Base-by-base conservation (phyloP, 2,888 invertebrate species). In the Pterostichus niger region DNA sequence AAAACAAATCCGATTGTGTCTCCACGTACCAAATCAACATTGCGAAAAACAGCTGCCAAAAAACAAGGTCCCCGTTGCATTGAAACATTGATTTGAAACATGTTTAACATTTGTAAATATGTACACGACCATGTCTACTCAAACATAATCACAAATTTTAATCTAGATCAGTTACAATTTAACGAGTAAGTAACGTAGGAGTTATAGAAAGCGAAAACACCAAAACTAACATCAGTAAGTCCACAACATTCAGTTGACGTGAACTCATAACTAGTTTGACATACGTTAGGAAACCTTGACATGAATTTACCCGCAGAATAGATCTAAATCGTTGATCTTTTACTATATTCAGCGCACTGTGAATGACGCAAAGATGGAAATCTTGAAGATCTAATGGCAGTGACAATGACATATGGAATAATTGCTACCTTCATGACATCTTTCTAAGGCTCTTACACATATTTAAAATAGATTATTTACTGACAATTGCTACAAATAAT, bases 311-410 rank as follows among this genome's bases (percentile, higher is more conserved):
- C 33, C 11, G 64, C n/a, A 35, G 11, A 64, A 64, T 24, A 33
- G 64, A 64, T 64, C 64, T 64, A 35, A 33, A 35, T 35, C 33
- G 35, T 13, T 64, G 64, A 64, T 64, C 64, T 64, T 64, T 64
- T 33, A 6, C 40, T 40, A 40, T 6, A 0, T 49, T 49, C 11
- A 13, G 49, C 5, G 49, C 35, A 13, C 33, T 49, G 31, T 64
- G 64, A 33, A 33, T 64, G 35, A 64, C 64, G 64, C 49, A 11
- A n/a, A 13, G 49, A 49, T n/a, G 11, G 11, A 49, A 5, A 49
- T 49, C 49, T 40, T 49, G 6, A 49, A 9, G 6, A 1, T 5
- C 49, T 49, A n/a, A 13, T 49, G 49, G 49, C 49, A 49, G 49
- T 49, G 49, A 49, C 49, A 49, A 49, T 49, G 49, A 49, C 49